Percentiles rank a stretch among this genome's conserved stretches.
Conservation (phyloP, 2,113 vertebrate species). For the Gopherus flavomarginatus region DNA sequence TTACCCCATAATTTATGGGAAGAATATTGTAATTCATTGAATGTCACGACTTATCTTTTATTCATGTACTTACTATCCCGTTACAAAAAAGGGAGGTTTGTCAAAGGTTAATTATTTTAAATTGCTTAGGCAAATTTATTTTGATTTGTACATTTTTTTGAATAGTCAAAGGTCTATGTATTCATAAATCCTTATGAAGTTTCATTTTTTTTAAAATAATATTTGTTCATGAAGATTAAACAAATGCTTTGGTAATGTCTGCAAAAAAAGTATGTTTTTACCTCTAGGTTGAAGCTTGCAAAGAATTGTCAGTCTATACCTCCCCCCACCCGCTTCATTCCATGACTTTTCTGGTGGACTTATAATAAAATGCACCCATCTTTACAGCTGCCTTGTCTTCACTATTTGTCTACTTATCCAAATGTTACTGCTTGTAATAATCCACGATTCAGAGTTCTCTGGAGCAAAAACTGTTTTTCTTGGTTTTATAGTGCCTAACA, state of each 20-base stretch:
- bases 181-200: constrained; percentile 70
- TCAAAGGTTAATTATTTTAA: constrained; percentile 89
- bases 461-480: constrained; percentile 55
- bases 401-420: constrained; percentile 33
- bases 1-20: constrained; percentile 79
- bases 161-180: constrained; percentile 81
- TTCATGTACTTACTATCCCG: constrained; percentile 85
- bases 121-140: constrained; percentile 85
- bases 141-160: constrained; percentile 83
- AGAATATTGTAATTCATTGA: constrained; percentile 83
- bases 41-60: constrained; percentile 86
- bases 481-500: constrained; percentile 62
- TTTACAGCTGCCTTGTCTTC: constrained; percentile 24
- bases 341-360: not conserved
- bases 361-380: not conserved
- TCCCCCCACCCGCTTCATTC: constrained; percentile 23
- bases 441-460: constrained; percentile 32
- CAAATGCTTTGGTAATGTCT: constrained; percentile 50
- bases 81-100: constrained; percentile 82
- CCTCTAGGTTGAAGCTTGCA: constrained; percentile 22
- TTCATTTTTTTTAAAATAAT: constrained; percentile 50
- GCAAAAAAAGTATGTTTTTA: constrained; percentile 58
- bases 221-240: constrained; percentile 70
- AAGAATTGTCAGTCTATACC: not conserved
- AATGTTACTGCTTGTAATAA: constrained; percentile 45